Base-by-base conservation (phyloP, 2,113 vertebrate species). In the Podarcis raffonei region DNA sequence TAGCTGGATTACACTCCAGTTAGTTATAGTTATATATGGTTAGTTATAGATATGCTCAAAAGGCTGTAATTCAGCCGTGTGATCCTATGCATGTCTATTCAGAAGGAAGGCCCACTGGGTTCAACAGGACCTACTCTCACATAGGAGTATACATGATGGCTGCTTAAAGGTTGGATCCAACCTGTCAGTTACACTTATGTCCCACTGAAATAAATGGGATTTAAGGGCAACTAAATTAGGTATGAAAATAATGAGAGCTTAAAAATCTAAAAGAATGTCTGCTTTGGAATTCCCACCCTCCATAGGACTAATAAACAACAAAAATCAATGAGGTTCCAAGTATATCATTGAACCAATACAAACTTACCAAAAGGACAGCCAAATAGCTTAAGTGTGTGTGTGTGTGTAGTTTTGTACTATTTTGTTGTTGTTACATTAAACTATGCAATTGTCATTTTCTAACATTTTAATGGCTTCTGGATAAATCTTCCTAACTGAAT, bases 401-500 rank as follows among this genome's bases (percentile, higher is more conserved):
- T 48, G 42, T 42, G 39, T 42, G 39, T 42, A 48, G 48, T 48
- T 48, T 48, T 48, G 48, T 48, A 48, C 48, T 48, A 48, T 48
- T 48, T 48, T 48, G 48, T 48, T 48, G 15, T 88, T 87, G 4
- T 93, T 94, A 92, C 92, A 71, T 93, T 94, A 93, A 37, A 65
- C 18, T 7, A 20, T 86, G 85, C 93, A 93, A 95, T 95, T 96
- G 89, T 94, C 91, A 93, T 94, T 88, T 93, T 84, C 85, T 93
- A 90, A 95, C 12, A 74, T 93, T 94, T 95, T 95, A 97, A 96
- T 96, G 93, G 94, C 94, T 96, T 95, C 90, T 96, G 94, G 95
- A 95, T 96, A 96, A 96, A 92, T 62, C 93, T 96, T 95, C 93
- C 95, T 83, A 97, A 93, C 90, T 95, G 96, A 96, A 94, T 96